Percentiles rank a stretch among this genome's conserved stretches.
Evolutionary conservation across 2,797 vertebrate species (phyloP).

Genomic region (Hyperoplus immaculatus): DNA sequence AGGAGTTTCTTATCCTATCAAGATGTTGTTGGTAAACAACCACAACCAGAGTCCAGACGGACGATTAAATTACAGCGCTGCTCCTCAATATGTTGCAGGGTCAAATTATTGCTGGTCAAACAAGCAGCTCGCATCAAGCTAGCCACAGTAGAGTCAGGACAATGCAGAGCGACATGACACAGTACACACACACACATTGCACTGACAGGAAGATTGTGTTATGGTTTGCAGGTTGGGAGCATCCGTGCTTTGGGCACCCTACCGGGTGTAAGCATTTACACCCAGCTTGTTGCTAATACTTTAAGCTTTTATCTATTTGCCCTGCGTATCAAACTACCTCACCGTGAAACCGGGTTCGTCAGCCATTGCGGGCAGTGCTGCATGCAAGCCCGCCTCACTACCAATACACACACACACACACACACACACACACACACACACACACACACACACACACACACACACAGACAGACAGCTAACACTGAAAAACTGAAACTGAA

Average conservation of each 20-base stretch:
- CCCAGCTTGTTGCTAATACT: constrained; percentile 55
- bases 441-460: too few relatives aligned
- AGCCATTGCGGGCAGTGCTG: constrained; percentile 65
- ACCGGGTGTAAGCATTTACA: constrained; percentile 37
- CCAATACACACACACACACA: constrained; percentile 8
- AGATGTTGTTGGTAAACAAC: constrained; percentile 56
- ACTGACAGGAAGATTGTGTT: constrained; percentile 19
- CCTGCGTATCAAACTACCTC: constrained; percentile 55
- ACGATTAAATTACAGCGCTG: constrained; percentile 43
- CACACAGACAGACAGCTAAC: constrained; percentile 25
- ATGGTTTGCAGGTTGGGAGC: not conserved
- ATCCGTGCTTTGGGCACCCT: not conserved
- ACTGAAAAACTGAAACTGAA: not conserved
- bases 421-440: too few relatives aligned
- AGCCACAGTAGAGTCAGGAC: constrained; percentile 43
- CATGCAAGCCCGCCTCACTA: constrained; percentile 38
- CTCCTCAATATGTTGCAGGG: constrained; percentile 46
- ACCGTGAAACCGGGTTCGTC: constrained; percentile 40
- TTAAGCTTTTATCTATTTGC: constrained; percentile 65
- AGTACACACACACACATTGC: not conserved
- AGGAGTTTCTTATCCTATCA: constrained; percentile 32
- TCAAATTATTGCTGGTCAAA: constrained; percentile 55
- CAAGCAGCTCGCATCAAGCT: constrained; percentile 43
- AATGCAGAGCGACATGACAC: constrained; percentile 44
- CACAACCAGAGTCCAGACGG: constrained; percentile 32